Percentiles rank a stretch among this genome's conserved stretches.
These are phyloP conservation scores for Sylvilagus bachmani DNA, from an alignment of 2,113 vertebrate species.

Conservation along the genomic window DNA sequence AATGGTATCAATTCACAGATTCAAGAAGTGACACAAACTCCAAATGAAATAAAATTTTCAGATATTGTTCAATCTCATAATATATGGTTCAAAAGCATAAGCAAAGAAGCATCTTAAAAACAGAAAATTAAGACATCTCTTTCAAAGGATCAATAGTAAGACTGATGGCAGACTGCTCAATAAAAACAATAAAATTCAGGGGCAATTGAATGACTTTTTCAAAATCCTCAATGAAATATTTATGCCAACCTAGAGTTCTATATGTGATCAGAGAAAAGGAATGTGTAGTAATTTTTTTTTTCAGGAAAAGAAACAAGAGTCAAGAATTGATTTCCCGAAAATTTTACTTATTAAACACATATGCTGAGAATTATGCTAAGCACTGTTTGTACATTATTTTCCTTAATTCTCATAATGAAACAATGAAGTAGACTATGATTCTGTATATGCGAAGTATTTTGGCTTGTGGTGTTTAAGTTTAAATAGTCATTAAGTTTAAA, in stretches of 20 bases:
- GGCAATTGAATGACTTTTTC: background rate
- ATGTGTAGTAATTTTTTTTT: background rate
- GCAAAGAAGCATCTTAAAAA: constrained; percentile 5
- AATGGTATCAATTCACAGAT: background rate
- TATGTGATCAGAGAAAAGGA: background rate
- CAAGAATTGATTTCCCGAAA: background rate
- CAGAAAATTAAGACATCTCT: background rate
- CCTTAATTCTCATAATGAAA: background rate
- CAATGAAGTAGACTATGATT: background rate
- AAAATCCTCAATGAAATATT: constrained; percentile 22
- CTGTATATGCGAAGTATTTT: background rate
- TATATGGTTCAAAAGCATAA: background rate
- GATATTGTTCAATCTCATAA: background rate
- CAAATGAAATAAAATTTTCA: background rate
- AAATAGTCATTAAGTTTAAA: background rate
- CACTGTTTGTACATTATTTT: background rate
- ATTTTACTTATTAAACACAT: background rate
- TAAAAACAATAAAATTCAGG: background rate
- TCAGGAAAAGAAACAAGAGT: background rate
- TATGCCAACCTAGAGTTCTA: background rate
- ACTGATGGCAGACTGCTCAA: background rate
- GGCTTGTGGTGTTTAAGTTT: background rate
- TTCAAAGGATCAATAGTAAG: background rate
- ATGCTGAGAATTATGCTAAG: background rate
- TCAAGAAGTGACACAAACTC: background rate